Percentiles rank a stretch among this genome's conserved stretches.
These are phyloP conservation scores for Aromia moschata DNA, from an alignment of 2,888 invertebrate genomes.

Conservation along the genomic window DNA sequence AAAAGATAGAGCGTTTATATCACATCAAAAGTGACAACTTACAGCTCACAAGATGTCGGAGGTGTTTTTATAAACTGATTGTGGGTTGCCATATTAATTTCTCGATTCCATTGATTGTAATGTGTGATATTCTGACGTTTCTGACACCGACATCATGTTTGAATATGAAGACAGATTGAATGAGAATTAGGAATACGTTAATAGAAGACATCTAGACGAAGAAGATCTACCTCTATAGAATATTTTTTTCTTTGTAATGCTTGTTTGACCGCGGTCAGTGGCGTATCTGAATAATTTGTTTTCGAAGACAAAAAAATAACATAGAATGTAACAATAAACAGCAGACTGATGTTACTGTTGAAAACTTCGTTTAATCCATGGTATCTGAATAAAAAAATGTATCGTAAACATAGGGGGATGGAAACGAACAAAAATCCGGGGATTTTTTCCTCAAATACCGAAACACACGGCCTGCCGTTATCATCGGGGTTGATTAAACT, in stretches of 20 bases:
- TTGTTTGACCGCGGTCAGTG: slow-evolving; percentile 13
- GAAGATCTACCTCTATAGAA: slow-evolving; percentile 2
- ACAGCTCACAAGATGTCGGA: slow-evolving; percentile 6
- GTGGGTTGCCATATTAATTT: slow-evolving; percentile 25
- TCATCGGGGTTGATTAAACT: too few relatives aligned
- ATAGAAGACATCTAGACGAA: slow-evolving; percentile 18
- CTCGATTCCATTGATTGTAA: slow-evolving; percentile 24
- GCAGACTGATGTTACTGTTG: too few relatives aligned
- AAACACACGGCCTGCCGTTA: too few relatives aligned
- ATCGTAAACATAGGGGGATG: too few relatives aligned
- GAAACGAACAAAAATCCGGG: too few relatives aligned
- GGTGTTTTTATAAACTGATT: slow-evolving; percentile 20
- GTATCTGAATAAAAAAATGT: too few relatives aligned
- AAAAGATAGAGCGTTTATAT: too few relatives aligned
- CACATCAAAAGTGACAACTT: slow-evolving; percentile 19
- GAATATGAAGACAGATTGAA: slow-evolving; percentile 10
- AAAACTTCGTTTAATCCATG: too few relatives aligned
- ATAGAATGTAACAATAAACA: too few relatives aligned
- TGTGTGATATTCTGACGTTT: slow-evolving; percentile 23
- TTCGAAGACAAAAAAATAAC: too few relatives aligned
- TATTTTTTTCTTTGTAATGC: background rate
- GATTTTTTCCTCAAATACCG: too few relatives aligned
- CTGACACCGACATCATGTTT: slow-evolving; percentile 22
- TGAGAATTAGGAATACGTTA: slow-evolving; percentile 13
- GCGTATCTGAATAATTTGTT: too few relatives aligned